A percentile compares a stretch with the other conserved stretches of the same genome.
Conservation (phyloP, 2,888 invertebrate genomes). For the Apocheima hispidaria region DNA sequence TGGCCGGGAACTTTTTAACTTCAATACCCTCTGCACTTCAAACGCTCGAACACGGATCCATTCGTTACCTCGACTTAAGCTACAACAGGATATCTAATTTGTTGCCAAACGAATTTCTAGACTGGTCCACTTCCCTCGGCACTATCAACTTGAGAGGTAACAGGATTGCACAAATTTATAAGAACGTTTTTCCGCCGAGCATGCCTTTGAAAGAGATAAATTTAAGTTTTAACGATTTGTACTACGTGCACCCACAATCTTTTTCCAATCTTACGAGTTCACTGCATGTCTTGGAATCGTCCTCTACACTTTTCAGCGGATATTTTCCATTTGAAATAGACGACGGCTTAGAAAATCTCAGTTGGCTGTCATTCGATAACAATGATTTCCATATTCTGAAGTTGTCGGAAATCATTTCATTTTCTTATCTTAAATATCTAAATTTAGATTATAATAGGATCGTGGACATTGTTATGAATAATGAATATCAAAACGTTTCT, state of each 20-base stretch:
- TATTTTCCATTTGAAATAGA: constrained; percentile 92
- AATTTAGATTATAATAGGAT: constrained; percentile 95
- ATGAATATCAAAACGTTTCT: constrained; percentile 90
- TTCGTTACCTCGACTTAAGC: constrained; percentile 93
- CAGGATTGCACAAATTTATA: constrained; percentile 90
- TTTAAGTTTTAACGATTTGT: constrained; percentile 95
- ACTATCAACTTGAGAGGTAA: constrained; percentile 94
- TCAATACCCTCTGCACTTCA: constrained; percentile 90
- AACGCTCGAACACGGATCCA: constrained; percentile 90
- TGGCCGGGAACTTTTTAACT: constrained; percentile 93
- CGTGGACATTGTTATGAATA: constrained; percentile 88
- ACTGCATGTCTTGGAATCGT: constrained; percentile 93
- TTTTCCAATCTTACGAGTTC: constrained; percentile 92
- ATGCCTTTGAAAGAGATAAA: constrained; percentile 94
- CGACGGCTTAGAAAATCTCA: constrained; percentile 89
- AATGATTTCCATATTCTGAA: constrained; percentile 92
- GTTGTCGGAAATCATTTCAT: constrained; percentile 89
- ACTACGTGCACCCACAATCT: constrained; percentile 92
- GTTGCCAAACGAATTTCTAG: constrained; percentile 90
- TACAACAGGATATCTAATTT: constrained; percentile 94
- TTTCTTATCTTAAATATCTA: constrained; percentile 91
- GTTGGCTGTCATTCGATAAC: constrained; percentile 95
- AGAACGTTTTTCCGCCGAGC: constrained; percentile 90
- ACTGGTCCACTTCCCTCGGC: constrained; percentile 92
- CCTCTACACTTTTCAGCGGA: constrained; percentile 93